phyloP scores from a whole-genome alignment of 1,140 invertebrate genomes.

The Lithobius niger region DNA sequence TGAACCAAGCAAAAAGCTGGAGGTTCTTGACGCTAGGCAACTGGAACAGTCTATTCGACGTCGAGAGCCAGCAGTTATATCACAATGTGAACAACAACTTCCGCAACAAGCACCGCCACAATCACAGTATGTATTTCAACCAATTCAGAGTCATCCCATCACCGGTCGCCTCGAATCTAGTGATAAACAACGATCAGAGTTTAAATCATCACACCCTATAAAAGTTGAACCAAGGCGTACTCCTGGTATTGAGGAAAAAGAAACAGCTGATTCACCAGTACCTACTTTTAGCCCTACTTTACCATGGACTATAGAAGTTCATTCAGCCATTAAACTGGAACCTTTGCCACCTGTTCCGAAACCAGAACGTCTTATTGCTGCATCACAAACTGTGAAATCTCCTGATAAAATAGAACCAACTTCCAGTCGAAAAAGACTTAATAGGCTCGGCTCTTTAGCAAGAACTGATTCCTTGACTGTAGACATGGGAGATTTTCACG shows the following conservation, averaged over 20 bases:
- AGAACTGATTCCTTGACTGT: no score
- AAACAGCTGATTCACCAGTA: neutral
- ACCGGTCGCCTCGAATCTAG: neutral
- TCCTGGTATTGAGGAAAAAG: neutral
- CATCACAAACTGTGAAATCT: neutral
- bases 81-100: neutral
- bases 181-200: neutral
- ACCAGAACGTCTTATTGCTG: slow-evolving; percentile 4
- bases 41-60: slow-evolving; percentile 1
- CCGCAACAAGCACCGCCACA: no score
- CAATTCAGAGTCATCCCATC: slow-evolving; percentile 10
- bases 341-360: neutral
- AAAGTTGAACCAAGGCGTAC: slow-evolving; percentile 8
- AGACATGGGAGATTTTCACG: no score
- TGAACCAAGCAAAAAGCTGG: slow-evolving; percentile 2
- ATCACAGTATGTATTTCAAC: slow-evolving; percentile 11
- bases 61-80: slow-evolving; percentile 8
- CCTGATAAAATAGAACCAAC: no score
- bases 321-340: slow-evolving; percentile 5
- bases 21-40: slow-evolving; percentile 10
- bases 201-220: neutral
- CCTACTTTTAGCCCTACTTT: neutral
- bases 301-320: slow-evolving; percentile 9
- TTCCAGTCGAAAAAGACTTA: no score
- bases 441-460: no score